Percentiles rank a stretch among this genome's conserved stretches.
phyloP scores from a whole-genome alignment of 2,888 invertebrate species.

The Conus canariensis region DNA sequence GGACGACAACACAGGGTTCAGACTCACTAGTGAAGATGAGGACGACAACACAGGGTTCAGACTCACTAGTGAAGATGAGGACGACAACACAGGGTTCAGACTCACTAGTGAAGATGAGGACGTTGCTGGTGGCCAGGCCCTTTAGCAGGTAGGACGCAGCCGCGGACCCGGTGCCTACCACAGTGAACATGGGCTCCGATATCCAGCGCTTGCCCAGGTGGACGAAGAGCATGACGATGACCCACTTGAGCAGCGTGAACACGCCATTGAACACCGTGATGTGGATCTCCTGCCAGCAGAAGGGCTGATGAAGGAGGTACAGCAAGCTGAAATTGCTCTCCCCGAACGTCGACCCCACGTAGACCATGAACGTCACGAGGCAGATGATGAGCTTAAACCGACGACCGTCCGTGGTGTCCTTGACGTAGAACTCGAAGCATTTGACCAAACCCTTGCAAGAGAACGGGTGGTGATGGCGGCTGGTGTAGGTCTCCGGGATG shows the following conservation, averaged over 20 bases:
- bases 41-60: too few relatives aligned
- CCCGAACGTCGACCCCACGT: slow-evolving; percentile 35
- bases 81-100: too few relatives aligned
- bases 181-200: slow-evolving; percentile 43
- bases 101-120: slow-evolving; percentile 53
- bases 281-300: slow-evolving; percentile 51
- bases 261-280: slow-evolving; percentile 43
- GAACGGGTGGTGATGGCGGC: background rate
- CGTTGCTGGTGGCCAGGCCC: slow-evolving; percentile 42
- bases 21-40: too few relatives aligned
- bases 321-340: slow-evolving; percentile 44
- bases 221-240: slow-evolving; percentile 33
- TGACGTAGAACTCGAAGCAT: slow-evolving; percentile 49
- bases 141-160: slow-evolving; percentile 37
- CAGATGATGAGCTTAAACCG: slow-evolving; percentile 45
- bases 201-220: slow-evolving; percentile 30
- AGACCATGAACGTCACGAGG: slow-evolving; percentile 44
- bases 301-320: slow-evolving; percentile 47
- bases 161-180: slow-evolving; percentile 45
- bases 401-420: slow-evolving; percentile 46
- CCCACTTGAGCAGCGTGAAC: slow-evolving; percentile 44
- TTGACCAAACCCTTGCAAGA: slow-evolving; percentile 34
- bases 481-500: slow-evolving; percentile 47
- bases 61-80: too few relatives aligned
- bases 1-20: too few relatives aligned